Percentiles rank a stretch among this genome's conserved stretches.
Conservation (phyloP, 2,113 vertebrate genomes). For the Coregonus clupeaformis region DNA sequence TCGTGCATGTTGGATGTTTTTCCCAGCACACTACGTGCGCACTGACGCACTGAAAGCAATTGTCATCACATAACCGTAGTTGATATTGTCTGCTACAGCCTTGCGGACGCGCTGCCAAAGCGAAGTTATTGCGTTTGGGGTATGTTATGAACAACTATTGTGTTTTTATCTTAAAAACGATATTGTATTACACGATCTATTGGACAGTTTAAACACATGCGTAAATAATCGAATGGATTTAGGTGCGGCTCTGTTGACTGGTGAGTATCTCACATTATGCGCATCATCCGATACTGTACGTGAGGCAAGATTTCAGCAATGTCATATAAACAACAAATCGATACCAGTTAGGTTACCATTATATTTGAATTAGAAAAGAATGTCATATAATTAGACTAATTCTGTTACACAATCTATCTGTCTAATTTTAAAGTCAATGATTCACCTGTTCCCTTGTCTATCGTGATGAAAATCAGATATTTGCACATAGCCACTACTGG, state of each 20-base stretch:
- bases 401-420: conserved; percentile 20
- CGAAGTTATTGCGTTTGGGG: neutral
- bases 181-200: neutral
- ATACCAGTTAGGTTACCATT: conserved; percentile 17
- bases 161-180: neutral
- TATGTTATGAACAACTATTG: too few species aligned
- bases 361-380: too few species aligned
- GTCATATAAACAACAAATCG: neutral
- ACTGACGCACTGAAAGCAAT: neutral
- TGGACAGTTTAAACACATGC: neutral
- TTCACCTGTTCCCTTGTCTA: neutral
- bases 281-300: neutral
- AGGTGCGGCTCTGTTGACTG: neutral
- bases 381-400: conserved; percentile 21
- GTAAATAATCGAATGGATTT: neutral
- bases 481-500: neutral
- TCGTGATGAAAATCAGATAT: neutral
- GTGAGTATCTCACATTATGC: neutral
- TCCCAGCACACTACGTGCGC: neutral
- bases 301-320: neutral
- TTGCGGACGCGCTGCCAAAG: neutral
- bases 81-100: neutral
- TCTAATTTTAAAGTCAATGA: neutral
- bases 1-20: neutral
- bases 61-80: neutral